These are phyloP conservation scores for Temnothorax curvispinosus DNA, from an alignment of 1,140 invertebrate genomes.

Conservation along the genomic window DNA sequence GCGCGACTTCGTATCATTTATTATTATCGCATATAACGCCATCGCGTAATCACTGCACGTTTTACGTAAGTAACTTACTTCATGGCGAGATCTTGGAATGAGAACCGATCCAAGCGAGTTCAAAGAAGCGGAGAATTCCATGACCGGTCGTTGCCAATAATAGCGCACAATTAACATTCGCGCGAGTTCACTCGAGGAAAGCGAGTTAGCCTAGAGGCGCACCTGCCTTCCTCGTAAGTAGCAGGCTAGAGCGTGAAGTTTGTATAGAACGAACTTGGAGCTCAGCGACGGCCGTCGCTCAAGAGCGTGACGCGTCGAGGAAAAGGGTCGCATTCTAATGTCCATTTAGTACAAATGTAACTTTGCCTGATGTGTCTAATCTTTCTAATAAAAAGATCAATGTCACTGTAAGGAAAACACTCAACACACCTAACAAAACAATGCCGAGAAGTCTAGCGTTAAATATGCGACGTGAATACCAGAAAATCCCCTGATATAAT, in stretches of 20 bases:
- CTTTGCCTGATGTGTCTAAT: neutral
- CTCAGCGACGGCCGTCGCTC: slow-evolving; percentile 80
- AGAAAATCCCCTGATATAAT: neutral
- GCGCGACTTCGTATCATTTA: neutral
- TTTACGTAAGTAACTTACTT: slow-evolving; percentile 42
- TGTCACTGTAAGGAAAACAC: neutral
- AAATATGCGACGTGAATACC: neutral
- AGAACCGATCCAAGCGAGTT: slow-evolving; percentile 24
- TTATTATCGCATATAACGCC: neutral
- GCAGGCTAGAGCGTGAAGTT: slow-evolving; percentile 2
- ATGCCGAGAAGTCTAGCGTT: neutral
- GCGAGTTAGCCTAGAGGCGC: slow-evolving; percentile 34
- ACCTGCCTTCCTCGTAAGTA: slow-evolving; percentile 74
- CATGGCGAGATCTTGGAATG: slow-evolving; percentile 15
- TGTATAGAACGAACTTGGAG: neutral
- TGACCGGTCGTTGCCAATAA: slow-evolving; percentile 59
- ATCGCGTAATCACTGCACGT: slow-evolving; percentile 10
- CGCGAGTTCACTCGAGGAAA: slow-evolving; percentile 43
- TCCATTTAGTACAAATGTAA: neutral
- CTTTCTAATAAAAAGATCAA: neutral
- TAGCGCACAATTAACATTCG: slow-evolving; percentile 59
- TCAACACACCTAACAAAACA: neutral
- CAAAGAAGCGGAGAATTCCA: slow-evolving; percentile 49
- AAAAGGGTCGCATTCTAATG: neutral
- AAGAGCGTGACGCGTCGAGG: slow-evolving; percentile 20